These are phyloP conservation scores for Bombus sylvicola DNA, from an alignment of 1,140 invertebrate species.

Conservation along the genomic window DNA sequence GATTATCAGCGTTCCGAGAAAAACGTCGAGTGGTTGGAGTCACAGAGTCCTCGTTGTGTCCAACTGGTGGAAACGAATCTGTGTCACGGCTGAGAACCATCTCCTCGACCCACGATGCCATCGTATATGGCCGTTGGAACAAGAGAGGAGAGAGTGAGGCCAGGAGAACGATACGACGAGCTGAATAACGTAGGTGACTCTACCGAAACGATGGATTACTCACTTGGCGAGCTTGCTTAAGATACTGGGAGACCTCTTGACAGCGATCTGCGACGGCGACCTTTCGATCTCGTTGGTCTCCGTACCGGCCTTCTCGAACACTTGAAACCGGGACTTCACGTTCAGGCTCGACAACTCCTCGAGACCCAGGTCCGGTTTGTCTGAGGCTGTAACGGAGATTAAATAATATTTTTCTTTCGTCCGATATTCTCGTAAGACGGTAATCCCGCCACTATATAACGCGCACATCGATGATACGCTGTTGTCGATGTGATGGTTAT, in stretches of 20 bases:
- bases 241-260: conserved; percentile 90
- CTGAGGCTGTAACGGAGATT: conserved; percentile 86
- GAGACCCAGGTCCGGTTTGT: conserved; percentile 94
- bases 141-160: conserved; percentile 17
- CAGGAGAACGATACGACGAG: neutral
- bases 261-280: conserved; percentile 85
- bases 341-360: conserved; percentile 92
- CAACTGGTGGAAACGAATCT: conserved; percentile 42
- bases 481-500: neutral
- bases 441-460: neutral
- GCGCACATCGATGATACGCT: neutral
- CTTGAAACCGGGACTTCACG: conserved; percentile 93
- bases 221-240: conserved; percentile 91
- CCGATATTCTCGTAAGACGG: neutral
- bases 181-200: neutral
- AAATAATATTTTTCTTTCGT: conserved; percentile 1
- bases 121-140: neutral
- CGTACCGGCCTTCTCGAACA: conserved; percentile 88
- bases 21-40: neutral
- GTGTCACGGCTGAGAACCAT: conserved; percentile 50
- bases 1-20: conserved; percentile 15
- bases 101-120: neutral
- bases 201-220: conserved; percentile 69
- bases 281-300: conserved; percentile 84
- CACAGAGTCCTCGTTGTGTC: conserved; percentile 33